phyloP scores from a whole-genome alignment of 2,888 invertebrate species.

The Drosophila niveifrons region DNA sequence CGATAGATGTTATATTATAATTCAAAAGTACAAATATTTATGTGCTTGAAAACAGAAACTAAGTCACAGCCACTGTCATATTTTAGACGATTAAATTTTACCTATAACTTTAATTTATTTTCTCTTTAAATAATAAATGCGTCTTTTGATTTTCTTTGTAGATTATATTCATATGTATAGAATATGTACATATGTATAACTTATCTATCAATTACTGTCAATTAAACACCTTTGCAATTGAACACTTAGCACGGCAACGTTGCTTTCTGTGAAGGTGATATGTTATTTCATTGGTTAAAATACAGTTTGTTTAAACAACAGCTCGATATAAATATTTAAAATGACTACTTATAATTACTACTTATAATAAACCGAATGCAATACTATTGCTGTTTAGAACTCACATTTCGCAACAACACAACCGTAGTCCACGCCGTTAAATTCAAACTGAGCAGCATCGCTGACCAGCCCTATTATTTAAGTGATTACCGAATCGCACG shows the following conservation, averaged over 20 bases:
- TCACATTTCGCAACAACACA: slow-evolving; percentile 45
- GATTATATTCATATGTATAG: not conserved
- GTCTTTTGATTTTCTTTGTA: too few species aligned
- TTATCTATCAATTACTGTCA: too few species aligned
- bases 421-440: slow-evolving; percentile 53
- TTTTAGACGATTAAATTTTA: too few species aligned
- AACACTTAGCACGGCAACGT: not conserved
- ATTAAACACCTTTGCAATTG: slow-evolving; percentile 7
- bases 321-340: not conserved
- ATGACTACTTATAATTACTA: slow-evolving; percentile 2
- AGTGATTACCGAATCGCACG: slow-evolving; percentile 40
- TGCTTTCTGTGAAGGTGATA: slow-evolving; percentile 12
- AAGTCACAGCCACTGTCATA: too few species aligned
- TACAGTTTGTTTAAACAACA: slow-evolving; percentile 32
- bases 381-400: slow-evolving; percentile 18
- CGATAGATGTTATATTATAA: not conserved
- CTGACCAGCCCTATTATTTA: slow-evolving; percentile 48
- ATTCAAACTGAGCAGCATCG: slow-evolving; percentile 61
- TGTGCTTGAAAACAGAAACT: not conserved
- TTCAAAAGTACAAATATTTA: not conserved
- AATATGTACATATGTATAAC: not conserved
- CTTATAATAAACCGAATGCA: not conserved
- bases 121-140: too few species aligned
- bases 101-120: too few species aligned
- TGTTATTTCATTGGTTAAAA: slow-evolving; percentile 2